A percentile compares a stretch with the other conserved stretches of the same genome.
phyloP scores from a whole-genome alignment of 1,140 invertebrate genomes.

The Thaumatotibia leucotreta region DNA sequence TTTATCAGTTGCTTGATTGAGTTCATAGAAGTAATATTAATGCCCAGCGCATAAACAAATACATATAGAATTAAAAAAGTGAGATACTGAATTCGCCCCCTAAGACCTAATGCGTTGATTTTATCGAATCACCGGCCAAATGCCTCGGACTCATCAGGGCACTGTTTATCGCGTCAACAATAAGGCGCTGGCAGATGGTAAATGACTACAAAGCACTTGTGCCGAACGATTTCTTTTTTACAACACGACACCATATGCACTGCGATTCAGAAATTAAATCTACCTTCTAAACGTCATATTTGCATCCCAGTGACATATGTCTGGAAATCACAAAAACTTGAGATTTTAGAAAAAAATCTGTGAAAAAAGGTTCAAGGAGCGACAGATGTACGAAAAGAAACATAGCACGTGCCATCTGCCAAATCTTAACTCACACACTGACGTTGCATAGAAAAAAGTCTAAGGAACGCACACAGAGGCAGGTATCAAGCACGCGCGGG shows the following conservation, averaged over 20 bases:
- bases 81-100: too few relatives aligned
- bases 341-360: slow-evolving; percentile 53
- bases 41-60: too few relatives aligned
- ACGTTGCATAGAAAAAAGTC: slow-evolving; percentile 27
- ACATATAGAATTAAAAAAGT: too few relatives aligned
- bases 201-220: slow-evolving; percentile 47
- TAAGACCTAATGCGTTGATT: background rate
- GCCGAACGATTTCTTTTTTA: slow-evolving; percentile 63
- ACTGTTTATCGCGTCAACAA: slow-evolving; percentile 28
- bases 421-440: slow-evolving; percentile 54
- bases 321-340: slow-evolving; percentile 46
- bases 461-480: slow-evolving; percentile 47
- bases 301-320: slow-evolving; percentile 68
- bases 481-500: slow-evolving; percentile 42
- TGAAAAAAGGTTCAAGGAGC: slow-evolving; percentile 53
- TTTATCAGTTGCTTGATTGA: too few relatives aligned
- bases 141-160: background rate
- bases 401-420: slow-evolving; percentile 72
- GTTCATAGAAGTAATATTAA: too few relatives aligned
- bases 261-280: slow-evolving; percentile 49
- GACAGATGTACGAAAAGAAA: slow-evolving; percentile 72
- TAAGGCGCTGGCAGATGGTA: slow-evolving; percentile 49
- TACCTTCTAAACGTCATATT: slow-evolving; percentile 57
- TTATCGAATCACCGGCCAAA: background rate
- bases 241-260: slow-evolving; percentile 61